Evolutionary conservation across 2,888 invertebrate genomes (phyloP), one percentile per base, ranked within the genome.

Genomic region (Apamea epomidion): DNA sequence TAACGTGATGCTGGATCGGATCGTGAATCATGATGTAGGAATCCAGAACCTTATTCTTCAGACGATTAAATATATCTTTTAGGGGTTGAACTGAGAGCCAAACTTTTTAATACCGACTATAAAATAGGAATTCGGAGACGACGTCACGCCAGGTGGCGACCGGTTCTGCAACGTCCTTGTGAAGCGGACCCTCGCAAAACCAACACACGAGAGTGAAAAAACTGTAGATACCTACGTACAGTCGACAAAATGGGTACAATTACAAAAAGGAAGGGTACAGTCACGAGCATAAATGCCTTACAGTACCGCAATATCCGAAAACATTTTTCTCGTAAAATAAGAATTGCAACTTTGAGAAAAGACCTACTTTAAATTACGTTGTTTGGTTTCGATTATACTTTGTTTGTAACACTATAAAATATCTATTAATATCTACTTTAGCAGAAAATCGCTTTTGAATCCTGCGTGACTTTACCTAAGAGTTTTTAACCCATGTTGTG

Each of bases 101-200:
- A 84, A 78, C 21, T 25, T 65, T 60, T 42, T 62, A 12, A 64
- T 14, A 68, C 62, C 10, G 18, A 42, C 29, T 51, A 7, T 71
- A 32, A 74, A 48, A 68, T 74, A 73, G 29, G 82, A 82, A 86
- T 90, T 79, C n/a, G 64, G 78, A 2, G 48, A 54, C 85, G 85
- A 89, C 86, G 89, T 83, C 80, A 83, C 80, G 85, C 78, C 89
- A 89, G 74, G 16, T 78, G 80, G 60, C 54, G 74, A 80, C 88
- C 85, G 79, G 90, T 88, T 84, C 45, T 80, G 78, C 82, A 81
- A 65, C 74, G 86, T 80, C 86, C 83, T 89, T 86, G 85, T 65
- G 58, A 76, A 80, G 78, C 83, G 86, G 82, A 86, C 82, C 85
- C 76, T 84, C 71, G 54, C 51, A 51, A 74, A 87, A 74, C 60